Evolutionary conservation across 2,888 invertebrate species (phyloP), one percentile per base, ranked within the genome.

Genomic region (Leucophora obtusa): DNA sequence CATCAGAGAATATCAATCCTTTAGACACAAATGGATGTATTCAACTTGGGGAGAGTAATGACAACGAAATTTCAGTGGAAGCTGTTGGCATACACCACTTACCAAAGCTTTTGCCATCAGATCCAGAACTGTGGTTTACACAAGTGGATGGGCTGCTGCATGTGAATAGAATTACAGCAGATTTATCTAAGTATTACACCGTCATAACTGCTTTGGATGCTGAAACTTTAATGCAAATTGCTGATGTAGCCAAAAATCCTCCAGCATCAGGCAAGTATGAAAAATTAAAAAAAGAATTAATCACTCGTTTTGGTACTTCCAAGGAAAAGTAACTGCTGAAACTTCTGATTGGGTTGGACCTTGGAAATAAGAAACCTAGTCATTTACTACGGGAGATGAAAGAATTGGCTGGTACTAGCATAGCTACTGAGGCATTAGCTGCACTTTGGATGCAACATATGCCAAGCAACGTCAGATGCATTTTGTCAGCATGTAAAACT

Each of bases 191-290:
- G n/a, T n/a, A 75, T 10, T 77, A 71, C 54, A 63, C 72, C 9
- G 63, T 72, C 11, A 54, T 63, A 11, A 78, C 66, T 10, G 51
- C 66, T 33, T 47, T 59, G 35, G 66, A 68, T 60, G 28, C 78
- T 43, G 66, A 63, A n/a, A 63, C 77, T 10, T 35, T 77, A 24
- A 35, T 28, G 38, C 71, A 79, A 58, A 66, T 75, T 18, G 60
- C 69, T 28, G 75, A 80, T 18, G 38, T 75, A 21, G 71, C 60
- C 18, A 78, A 78, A 59, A 78, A 60, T 53, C 66, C 72, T 6
- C 72, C 78, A 24, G 72, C 53, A 3, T 53, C 72, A 68, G 63
- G 72, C 68, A 80, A 80, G 58, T 76, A 76, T 63, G 76, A 75
- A 18, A 76, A 68, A 68, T 63, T 76, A n/a, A 79, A 80, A 53